These are phyloP conservation scores for Noctua fimbriata DNA, from an alignment of 2,888 invertebrate genomes.

Conservation along the genomic window DNA sequence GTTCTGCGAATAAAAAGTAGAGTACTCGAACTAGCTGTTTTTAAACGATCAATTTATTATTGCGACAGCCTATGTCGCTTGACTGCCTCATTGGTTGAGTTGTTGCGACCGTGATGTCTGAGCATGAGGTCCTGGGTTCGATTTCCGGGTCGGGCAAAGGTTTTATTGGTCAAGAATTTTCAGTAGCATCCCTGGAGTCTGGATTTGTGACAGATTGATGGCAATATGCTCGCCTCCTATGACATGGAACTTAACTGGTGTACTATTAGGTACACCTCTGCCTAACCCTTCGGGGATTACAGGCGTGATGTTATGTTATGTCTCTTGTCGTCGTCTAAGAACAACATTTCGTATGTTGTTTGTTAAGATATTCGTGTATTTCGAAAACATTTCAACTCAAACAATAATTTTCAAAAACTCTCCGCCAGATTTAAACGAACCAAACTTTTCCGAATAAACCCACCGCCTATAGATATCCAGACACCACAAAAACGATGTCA, in stretches of 20 bases:
- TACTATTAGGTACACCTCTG: neutral
- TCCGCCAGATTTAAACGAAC: neutral
- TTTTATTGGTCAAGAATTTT: neutral
- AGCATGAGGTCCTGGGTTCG: neutral
- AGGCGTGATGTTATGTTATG: neutral
- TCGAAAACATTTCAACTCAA: neutral
- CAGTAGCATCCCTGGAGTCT: neutral
- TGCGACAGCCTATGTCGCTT: neutral
- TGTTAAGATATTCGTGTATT: neutral
- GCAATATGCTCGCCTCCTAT: neutral
- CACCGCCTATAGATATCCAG: conserved; percentile 11
- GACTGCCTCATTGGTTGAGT: neutral
- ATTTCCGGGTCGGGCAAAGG: neutral
- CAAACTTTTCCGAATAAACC: neutral
- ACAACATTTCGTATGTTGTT: neutral
- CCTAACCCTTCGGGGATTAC: neutral
- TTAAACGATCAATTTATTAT: conserved; percentile 22
- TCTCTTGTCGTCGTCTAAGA: conserved; percentile 3
- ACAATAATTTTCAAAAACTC: neutral
- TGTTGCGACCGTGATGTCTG: neutral
- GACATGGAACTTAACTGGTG: too few species aligned
- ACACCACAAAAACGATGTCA: conserved; percentile 64
- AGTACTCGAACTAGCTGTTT: conserved; percentile 32
- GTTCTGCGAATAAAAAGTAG: conserved; percentile 43
- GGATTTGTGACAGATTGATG: neutral